Percentiles rank a stretch among this genome's conserved stretches.
Conservation (phyloP, 2,797 vertebrate species). For the Diplodus puntazzo region DNA sequence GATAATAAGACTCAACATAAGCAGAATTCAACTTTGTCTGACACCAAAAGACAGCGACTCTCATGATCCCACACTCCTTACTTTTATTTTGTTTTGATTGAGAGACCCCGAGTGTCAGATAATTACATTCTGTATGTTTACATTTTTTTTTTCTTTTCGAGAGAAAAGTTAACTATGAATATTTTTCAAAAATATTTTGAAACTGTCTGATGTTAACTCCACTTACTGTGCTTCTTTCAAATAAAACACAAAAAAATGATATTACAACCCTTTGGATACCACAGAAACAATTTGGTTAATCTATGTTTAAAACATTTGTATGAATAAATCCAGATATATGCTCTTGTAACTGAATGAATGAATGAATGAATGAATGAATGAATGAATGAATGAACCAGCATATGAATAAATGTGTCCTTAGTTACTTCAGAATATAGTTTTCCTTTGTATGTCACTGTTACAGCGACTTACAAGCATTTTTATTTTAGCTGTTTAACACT, state of each 20-base stretch:
- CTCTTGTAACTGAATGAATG: neutral
- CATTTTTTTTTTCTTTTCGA: too few species aligned
- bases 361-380: neutral
- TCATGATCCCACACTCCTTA: too few species aligned
- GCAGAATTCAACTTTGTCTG: too few species aligned
- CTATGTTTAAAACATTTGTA: neutral
- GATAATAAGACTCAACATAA: too few species aligned
- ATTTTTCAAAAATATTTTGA: neutral
- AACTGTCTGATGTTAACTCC: neutral
- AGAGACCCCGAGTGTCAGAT: too few species aligned
- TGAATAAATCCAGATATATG: neutral
- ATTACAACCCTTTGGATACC: too few species aligned
- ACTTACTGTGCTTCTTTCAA: neutral
- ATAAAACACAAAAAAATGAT: neutral
- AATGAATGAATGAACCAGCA: neutral
- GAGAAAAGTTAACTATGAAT: neutral
- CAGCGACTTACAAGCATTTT: neutral
- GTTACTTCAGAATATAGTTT: neutral
- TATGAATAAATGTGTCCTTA: neutral
- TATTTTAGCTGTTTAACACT: constrained; percentile 8
- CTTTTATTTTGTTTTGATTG: too few species aligned
- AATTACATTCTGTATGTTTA: too few species aligned
- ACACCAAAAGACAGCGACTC: too few species aligned
- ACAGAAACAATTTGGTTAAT: too few species aligned
- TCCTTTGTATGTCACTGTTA: constrained; percentile 1